Conservation (phyloP, 2,888 invertebrate species). For the Cataglyphis altisquamis region DNA sequence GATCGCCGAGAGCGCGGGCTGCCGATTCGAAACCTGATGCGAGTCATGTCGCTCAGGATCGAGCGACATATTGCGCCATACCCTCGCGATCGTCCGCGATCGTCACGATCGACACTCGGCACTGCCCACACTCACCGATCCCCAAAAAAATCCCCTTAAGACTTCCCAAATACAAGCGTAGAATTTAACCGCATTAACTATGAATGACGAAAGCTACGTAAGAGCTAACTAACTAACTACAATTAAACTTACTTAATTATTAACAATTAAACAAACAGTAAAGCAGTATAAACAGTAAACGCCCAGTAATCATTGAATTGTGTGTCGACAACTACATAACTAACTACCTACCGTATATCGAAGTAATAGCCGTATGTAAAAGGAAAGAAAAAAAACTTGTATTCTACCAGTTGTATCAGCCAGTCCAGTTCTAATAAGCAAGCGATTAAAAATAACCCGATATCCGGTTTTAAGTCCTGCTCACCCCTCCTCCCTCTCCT, state of each 20-base stretch:
- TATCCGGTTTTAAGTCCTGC: conserved; percentile 72
- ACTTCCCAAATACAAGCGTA: conserved; percentile 81
- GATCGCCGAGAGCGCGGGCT: conserved; percentile 60
- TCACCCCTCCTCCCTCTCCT: neutral
- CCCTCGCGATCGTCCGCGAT: conserved; percentile 46
- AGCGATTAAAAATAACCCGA: conserved; percentile 80
- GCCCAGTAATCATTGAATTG: conserved; percentile 86
- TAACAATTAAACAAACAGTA: conserved; percentile 86
- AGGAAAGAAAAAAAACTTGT: conserved; percentile 84
- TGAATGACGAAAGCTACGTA: conserved; percentile 84
- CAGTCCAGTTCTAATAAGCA: conserved; percentile 86
- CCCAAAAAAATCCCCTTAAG: conserved; percentile 51
- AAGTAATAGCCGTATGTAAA: conserved; percentile 86
- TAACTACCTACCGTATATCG: conserved; percentile 86
- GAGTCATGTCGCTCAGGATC: conserved; percentile 20
- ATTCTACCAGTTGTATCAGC: conserved; percentile 86
- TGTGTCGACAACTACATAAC: conserved; percentile 87
- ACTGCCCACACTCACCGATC: conserved; percentile 60
- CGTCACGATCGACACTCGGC: conserved; percentile 62
- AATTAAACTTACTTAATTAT: conserved; percentile 86
- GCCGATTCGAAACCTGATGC: conserved; percentile 33
- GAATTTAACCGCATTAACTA: conserved; percentile 86
- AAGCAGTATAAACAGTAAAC: conserved; percentile 86
- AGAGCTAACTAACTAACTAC: conserved; percentile 86
- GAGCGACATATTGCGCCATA: conserved; percentile 18